Conservation (phyloP, 2,113 vertebrate species). For the Etia nguti region DNA sequence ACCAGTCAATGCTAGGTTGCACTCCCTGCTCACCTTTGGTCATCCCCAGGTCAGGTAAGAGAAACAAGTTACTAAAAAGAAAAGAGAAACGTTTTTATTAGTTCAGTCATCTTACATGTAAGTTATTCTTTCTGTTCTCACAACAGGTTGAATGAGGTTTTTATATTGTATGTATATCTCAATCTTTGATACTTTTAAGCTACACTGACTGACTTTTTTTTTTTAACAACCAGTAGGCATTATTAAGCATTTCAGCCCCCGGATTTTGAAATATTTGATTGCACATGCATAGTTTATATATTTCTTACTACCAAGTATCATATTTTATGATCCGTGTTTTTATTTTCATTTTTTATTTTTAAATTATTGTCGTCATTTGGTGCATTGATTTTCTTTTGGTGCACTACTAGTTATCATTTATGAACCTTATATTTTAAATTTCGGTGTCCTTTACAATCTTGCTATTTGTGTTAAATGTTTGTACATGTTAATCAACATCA, state of each 20-base stretch:
- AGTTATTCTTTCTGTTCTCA: neutral
- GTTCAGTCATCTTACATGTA: neutral
- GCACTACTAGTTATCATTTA: neutral
- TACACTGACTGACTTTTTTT: neutral
- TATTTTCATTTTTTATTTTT: accelerated
- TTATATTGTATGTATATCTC: accelerated
- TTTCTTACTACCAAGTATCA: neutral
- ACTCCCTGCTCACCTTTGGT: neutral
- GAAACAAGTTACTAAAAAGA: neutral
- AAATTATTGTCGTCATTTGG: neutral
- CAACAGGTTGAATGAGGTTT: neutral
- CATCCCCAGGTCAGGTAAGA: slow-evolving; percentile 53
- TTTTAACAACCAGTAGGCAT: neutral
- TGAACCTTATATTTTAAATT: neutral
- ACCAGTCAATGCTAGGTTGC: slow-evolving; percentile 12
- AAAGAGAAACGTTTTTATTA: neutral
- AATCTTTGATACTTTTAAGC: neutral
- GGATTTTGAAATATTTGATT: neutral
- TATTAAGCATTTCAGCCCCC: neutral
- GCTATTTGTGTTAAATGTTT: neutral
- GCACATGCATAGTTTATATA: neutral
- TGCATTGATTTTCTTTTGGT: neutral
- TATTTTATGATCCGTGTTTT: neutral
- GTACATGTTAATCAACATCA: neutral
- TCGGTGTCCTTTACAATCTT: neutral